These are phyloP conservation scores for Cepaea nemoralis DNA, from an alignment of 1,140 invertebrate genomes.

Conservation along the genomic window DNA sequence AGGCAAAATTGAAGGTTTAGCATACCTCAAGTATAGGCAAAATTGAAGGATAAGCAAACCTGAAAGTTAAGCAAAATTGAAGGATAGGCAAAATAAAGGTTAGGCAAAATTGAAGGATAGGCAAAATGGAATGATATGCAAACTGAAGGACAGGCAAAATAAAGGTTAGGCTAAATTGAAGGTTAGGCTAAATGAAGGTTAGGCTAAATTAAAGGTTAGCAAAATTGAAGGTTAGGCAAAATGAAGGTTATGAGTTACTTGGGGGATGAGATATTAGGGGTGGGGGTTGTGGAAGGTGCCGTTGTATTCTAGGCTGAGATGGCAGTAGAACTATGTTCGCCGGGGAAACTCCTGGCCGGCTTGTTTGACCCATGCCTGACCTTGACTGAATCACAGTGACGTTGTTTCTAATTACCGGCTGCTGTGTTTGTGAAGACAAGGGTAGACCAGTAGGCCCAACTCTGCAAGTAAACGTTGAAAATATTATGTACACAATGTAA, in stretches of 20 bases:
- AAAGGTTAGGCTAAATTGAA: too few relatives aligned
- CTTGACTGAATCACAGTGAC: slow-evolving; percentile 30
- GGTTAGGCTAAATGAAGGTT: too few relatives aligned
- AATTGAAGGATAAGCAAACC: too few relatives aligned
- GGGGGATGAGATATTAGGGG: slow-evolving; percentile 51
- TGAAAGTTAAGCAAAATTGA: too few relatives aligned
- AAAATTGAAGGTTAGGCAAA: too few relatives aligned
- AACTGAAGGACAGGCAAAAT: too few relatives aligned
- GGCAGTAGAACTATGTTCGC: slow-evolving; percentile 33
- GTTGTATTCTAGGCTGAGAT: slow-evolving; percentile 50
- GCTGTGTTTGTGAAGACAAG: slow-evolving; percentile 38
- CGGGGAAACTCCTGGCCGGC: slow-evolving; percentile 14
- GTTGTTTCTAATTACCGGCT: slow-evolving; percentile 40
- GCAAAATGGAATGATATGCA: too few relatives aligned
- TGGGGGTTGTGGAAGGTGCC: slow-evolving; percentile 51
- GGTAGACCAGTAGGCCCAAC: slow-evolving; percentile 39
- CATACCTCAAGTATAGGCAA: too few relatives aligned
- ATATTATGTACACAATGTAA: background rate
- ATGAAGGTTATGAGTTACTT: slow-evolving; percentile 1
- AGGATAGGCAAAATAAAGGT: too few relatives aligned
- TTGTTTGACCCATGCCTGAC: slow-evolving; percentile 1
- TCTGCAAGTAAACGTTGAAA: slow-evolving; percentile 22
- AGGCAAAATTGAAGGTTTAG: too few relatives aligned
- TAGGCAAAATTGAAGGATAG: too few relatives aligned
- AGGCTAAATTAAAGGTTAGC: too few relatives aligned